A percentile compares a stretch with the other conserved stretches of the same genome.
Evolutionary conservation across 2,113 vertebrate species (phyloP).

Genomic region (Brienomyrus longianalis): DNA sequence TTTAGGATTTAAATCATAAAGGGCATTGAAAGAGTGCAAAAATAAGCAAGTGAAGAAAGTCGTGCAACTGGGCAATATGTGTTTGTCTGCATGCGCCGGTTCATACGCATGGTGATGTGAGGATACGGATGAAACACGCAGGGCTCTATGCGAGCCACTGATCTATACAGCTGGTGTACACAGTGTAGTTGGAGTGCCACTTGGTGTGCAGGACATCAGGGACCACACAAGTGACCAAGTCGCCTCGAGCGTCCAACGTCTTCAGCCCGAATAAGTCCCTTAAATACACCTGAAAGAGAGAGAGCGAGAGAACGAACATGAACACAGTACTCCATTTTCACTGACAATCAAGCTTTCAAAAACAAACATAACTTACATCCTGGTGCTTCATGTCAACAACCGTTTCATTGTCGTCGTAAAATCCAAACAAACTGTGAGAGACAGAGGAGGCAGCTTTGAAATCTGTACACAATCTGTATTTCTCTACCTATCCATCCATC

Average conservation of each 20-base stretch:
- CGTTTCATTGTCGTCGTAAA: conserved; percentile 78
- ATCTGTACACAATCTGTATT: neutral
- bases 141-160: conserved; percentile 67
- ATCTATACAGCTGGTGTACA: conserved; percentile 71
- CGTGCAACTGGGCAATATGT: neutral
- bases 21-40: neutral
- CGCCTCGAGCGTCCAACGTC: conserved; percentile 68
- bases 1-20: neutral
- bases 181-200: conserved; percentile 81
- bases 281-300: conserved; percentile 55
- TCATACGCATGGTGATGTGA: neutral
- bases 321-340: neutral
- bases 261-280: conserved; percentile 74
- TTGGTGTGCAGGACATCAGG: conserved; percentile 63
- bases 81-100: neutral
- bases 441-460: conserved; percentile 12
- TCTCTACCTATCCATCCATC: neutral
- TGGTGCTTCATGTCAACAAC: conserved; percentile 76
- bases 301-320: neutral
- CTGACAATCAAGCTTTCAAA: neutral
- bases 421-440: conserved; percentile 77
- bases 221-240: conserved; percentile 64
- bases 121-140: neutral
- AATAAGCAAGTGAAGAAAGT: neutral
- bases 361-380: conserved; percentile 58